These are phyloP conservation scores for Ctenosaura bakeri DNA, from an alignment of 2,797 vertebrate genomes.

Conservation along the genomic window DNA sequence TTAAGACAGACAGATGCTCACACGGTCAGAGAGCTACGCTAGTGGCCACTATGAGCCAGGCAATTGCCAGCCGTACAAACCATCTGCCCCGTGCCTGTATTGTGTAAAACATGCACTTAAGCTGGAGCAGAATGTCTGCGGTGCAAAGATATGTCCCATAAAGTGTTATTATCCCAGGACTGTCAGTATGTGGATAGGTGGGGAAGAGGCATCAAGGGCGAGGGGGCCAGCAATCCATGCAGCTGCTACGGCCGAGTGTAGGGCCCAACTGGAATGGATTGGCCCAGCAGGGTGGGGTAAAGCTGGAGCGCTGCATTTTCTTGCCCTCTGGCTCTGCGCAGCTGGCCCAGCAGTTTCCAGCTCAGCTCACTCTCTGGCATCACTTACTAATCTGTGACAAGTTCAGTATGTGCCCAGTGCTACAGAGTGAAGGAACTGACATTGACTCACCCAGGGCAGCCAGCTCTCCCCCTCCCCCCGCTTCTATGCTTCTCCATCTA, in stretches of 20 bases:
- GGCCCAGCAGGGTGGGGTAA: too few relatives aligned
- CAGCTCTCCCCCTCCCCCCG: background rate
- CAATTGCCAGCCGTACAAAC: background rate
- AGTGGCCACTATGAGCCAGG: too few relatives aligned
- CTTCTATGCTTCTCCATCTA: background rate
- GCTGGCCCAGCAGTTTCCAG: conserved; percentile 26
- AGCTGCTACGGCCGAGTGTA: background rate
- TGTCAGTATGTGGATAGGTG: background rate
- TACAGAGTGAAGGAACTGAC: conserved; percentile 18
- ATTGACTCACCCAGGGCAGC: conserved; percentile 2
- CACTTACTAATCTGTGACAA: conserved; percentile 33
- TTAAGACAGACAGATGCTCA: background rate
- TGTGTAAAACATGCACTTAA: background rate
- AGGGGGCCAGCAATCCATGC: background rate
- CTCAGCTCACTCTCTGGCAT: conserved; percentile 26
- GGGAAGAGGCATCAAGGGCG: too few relatives aligned
- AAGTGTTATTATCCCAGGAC: background rate
- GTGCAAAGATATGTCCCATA: background rate
- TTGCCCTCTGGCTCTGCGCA: background rate
- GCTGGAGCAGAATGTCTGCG: background rate
- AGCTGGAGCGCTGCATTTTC: background rate
- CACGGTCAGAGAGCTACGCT: background rate
- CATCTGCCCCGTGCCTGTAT: background rate
- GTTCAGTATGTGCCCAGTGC: conserved; percentile 18
- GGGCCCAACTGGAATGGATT: background rate